Evolutionary conservation across 2,797 vertebrate genomes (phyloP), one percentile per base, ranked within the genome.

Genomic region (Acrocephalus scirpaceus): DNA sequence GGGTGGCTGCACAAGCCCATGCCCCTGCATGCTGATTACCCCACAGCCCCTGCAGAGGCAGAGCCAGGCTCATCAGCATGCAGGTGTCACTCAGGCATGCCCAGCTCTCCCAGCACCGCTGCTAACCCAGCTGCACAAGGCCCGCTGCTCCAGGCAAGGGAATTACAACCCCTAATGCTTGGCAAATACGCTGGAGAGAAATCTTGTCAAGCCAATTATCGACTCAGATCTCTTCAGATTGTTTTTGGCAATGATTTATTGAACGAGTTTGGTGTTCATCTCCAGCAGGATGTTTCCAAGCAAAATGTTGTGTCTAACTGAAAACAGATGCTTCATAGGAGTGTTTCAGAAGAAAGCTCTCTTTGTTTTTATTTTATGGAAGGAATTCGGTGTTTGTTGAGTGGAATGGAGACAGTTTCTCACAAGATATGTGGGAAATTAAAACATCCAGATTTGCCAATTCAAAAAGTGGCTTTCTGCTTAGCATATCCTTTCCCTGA

Each of bases 271-370:
- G 56, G 66, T 92, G 75, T 86, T 89, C 86, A 48, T 50, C 65
- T 84, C 74, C 66, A 90, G 83, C 36, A 90, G 47, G 66, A 86
- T 66, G 69, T 89, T 97, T 92, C 73, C 64, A 96, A 93, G 85
- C 30, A 91, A 53, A 92, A 83, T 74, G 53, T 40, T 79, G 42
- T 21, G 45, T 77, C 80, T 74, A 83, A 92, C 74, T 62, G 73
- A 92, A 97, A 93, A 74, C 94, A 95, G 87, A 95, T 94, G 93
- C 78, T 94, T 79, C 51, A 72, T 14, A 82, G 25, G 36, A 32
- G 27, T 65, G 45, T 50, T 95, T 51, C 82, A 93, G 70, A 42
- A 90, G 53, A 79, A 87, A 64, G 38, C 27, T 23, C 30, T 34
- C 74, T 72, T 71, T 86, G 56, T 40, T 89, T 89, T 88, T 56